Base-by-base conservation (phyloP, 2,797 vertebrate species). In the Mus minutoides region DNA sequence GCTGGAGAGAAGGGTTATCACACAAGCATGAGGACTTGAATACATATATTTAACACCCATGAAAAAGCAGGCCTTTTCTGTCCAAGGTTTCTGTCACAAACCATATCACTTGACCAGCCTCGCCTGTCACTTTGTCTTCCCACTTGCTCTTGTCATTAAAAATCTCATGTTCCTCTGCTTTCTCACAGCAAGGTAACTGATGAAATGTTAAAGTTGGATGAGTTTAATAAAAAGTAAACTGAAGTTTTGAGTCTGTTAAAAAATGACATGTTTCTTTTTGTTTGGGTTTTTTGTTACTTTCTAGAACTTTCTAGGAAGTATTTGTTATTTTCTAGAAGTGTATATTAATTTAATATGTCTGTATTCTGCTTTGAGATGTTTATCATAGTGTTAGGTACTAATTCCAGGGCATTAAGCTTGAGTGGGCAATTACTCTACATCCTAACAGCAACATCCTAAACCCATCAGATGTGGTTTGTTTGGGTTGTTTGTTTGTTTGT, bases 311-410 rank as follows among this genome's bases (percentile, higher is more conserved):
- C 26, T 64, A 67, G 62, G 13, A 67, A 67, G 62, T 67, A 31
- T 34, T 67, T 67, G 62, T 67, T 67, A 31, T 13, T 67, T 93
- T 19, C n/a, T 46, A 77, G 69, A 95, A 92, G 75, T 49, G 16
- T 31, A 90, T 84, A 94, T 87, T 87, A n/a, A 92, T 84, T 43
- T 80, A 62, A 14, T 26, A 71, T 92, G 79, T 78, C 77, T 69
- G 94, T 43, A 40, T 75, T 75, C 52, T 75, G 14, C 21, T 40
- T 75, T 58, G 14, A 11, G 13, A 13, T 87, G 64, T 29, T 58
- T 76, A 76, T 43, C 54, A 52, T 34, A 3, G 29, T 89, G 19
- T n/a, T 62, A 4, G 31, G 26, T n/a, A n/a, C 17, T 78, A 31
- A 89, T 64, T 43, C 21, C 73, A 89, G 31, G 56, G 21, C 40